Evolutionary conservation across 2,888 invertebrate genomes (phyloP).

Genomic region (Aspidapion aeneum): DNA sequence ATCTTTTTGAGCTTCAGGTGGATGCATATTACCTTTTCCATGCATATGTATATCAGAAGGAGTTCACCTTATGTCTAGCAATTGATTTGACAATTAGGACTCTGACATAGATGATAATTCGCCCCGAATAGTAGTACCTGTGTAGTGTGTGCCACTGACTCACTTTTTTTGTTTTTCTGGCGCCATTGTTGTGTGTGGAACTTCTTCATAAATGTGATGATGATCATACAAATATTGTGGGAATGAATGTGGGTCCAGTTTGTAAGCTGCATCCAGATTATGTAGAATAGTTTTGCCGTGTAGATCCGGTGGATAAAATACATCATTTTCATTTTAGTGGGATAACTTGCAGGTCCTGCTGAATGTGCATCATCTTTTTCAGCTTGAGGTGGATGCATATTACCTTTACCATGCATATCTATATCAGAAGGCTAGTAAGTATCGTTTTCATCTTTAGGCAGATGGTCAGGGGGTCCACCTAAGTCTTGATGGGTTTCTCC

Average conservation of each 20-base stretch:
- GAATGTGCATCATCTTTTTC: too few species aligned
- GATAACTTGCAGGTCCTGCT: too few species aligned
- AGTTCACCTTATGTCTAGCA: constrained; percentile 63
- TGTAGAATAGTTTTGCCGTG: constrained; percentile 14
- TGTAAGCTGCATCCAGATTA: too few species aligned
- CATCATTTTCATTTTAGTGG: constrained; percentile 7
- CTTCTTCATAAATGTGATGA: constrained; percentile 45
- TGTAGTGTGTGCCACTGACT: constrained; percentile 58
- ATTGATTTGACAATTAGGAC: constrained; percentile 69
- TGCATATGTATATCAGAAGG: too few species aligned
- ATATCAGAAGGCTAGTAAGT: constrained; percentile 33
- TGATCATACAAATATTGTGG: constrained; percentile 46
- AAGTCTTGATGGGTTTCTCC: too few species aligned
- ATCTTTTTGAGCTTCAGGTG: not conserved
- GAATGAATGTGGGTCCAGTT: too few species aligned
- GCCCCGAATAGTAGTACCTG: constrained; percentile 72
- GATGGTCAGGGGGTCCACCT: constrained; percentile 28
- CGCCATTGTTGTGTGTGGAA: constrained; percentile 46
- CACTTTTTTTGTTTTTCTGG: constrained; percentile 55
- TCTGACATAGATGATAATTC: constrained; percentile 66
- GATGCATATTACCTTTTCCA: constrained; percentile 10
- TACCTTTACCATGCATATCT: too few species aligned
- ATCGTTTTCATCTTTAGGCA: constrained; percentile 32
- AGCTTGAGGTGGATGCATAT: too few species aligned
- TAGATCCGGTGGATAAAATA: constrained; percentile 17